Evolutionary conservation across 2,888 invertebrate species (phyloP).

Genomic region (Nomada ferruginata): DNA sequence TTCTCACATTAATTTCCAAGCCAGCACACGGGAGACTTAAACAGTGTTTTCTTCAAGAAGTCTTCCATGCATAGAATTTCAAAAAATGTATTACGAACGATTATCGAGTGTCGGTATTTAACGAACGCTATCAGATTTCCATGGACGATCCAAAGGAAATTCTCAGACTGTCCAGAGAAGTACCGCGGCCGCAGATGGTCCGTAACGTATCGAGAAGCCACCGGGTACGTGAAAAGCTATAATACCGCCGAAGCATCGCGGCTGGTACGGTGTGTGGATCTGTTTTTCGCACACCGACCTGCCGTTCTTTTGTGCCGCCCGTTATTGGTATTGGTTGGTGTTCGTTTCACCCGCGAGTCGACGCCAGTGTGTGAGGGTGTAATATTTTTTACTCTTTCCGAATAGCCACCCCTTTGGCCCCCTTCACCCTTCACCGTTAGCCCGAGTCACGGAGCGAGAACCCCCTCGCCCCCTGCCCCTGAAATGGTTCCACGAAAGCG

Average conservation of each 20-base stretch:
- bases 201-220: slow-evolving; percentile 65
- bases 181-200: slow-evolving; percentile 29
- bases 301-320: slow-evolving; percentile 78
- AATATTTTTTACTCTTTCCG: slow-evolving; percentile 83
- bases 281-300: slow-evolving; percentile 77
- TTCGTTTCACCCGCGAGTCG: slow-evolving; percentile 80
- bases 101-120: neutral
- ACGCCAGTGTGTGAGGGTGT: slow-evolving; percentile 80
- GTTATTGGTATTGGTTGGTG: slow-evolving; percentile 82
- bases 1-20: too few species aligned
- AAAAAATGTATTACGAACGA: neutral
- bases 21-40: too few species aligned
- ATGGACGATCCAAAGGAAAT: neutral
- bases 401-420: slow-evolving; percentile 70
- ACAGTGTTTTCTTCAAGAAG: too few species aligned
- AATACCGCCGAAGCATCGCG: slow-evolving; percentile 71
- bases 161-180: neutral
- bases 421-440: slow-evolving; percentile 51
- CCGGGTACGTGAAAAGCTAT: slow-evolving; percentile 74
- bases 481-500: slow-evolving; percentile 65
- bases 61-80: too few species aligned
- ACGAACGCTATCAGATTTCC: neutral
- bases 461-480: slow-evolving; percentile 66
- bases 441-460: slow-evolving; percentile 54
- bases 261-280: slow-evolving; percentile 63